Conservation (phyloP, 2,797 vertebrate genomes). For the Peromyscus aztecus region DNA sequence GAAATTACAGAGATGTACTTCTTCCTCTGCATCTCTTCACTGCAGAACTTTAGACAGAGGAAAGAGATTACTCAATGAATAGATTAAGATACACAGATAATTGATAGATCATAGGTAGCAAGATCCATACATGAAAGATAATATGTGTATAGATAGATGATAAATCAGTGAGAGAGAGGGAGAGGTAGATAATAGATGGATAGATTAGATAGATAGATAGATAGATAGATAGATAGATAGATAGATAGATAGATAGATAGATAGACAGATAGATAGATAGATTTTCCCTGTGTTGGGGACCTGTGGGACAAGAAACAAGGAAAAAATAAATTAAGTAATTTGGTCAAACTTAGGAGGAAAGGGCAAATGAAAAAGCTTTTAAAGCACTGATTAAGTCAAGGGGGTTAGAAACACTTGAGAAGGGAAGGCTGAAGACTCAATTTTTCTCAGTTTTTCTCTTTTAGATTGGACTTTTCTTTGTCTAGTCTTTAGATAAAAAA, state of each 20-base stretch:
- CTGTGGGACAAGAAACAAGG: background rate
- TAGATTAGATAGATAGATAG: background rate
- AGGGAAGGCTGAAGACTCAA: background rate
- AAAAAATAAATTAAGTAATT: background rate
- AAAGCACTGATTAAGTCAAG: background rate
- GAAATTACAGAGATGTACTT: background rate
- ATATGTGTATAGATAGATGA: background rate
- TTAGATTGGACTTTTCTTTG: background rate
- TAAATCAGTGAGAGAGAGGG: background rate
- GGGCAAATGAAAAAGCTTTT: background rate
- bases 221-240: background rate
- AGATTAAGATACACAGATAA: background rate
- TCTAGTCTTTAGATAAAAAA: background rate
- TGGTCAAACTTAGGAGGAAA: background rate
- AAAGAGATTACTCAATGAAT: background rate
- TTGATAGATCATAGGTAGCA: background rate
- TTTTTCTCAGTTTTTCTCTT: too few relatives aligned
- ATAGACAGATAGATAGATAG: background rate
- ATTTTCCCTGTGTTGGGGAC: background rate
- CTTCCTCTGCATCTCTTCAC: background rate
- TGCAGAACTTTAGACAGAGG: background rate
- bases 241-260: background rate
- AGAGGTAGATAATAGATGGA: too few relatives aligned
- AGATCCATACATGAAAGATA: background rate
- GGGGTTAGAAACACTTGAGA: background rate